Evolutionary conservation across 2,797 vertebrate species (phyloP).

Genomic region (Takifugu rubripes): DNA sequence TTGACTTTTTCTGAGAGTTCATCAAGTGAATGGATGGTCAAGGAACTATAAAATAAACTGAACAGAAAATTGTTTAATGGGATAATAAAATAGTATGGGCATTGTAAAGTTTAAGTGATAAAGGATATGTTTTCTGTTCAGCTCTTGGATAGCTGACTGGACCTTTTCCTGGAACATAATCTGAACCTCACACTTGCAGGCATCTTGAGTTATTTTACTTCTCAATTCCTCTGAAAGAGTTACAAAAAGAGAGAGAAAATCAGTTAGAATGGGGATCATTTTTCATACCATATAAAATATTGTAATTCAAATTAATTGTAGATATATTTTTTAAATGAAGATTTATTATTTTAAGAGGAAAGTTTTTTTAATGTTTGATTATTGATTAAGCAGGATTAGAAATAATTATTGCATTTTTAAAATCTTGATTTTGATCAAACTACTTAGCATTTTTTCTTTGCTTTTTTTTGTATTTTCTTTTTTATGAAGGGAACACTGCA

Average conservation of each 20-base stretch:
- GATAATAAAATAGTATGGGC: background rate
- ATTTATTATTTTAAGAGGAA: too few relatives aligned
- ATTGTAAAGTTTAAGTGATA: conserved; percentile 9
- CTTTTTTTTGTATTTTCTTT: conserved; percentile 1
- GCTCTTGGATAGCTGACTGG: conserved; percentile 80
- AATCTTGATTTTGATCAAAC: conserved; percentile 6
- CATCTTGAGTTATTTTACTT: conserved; percentile 75
- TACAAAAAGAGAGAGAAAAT: background rate
- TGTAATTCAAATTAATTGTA: background rate
- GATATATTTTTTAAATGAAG: too few relatives aligned
- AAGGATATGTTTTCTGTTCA: conserved; percentile 94
- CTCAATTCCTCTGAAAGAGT: conserved; percentile 77
- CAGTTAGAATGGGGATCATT: background rate
- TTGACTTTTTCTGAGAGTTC: conserved; percentile 82
- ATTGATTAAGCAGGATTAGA: conserved; percentile 23
- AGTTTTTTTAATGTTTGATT: too few relatives aligned
- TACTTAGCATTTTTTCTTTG: conserved; percentile 2
- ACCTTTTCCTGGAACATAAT: conserved; percentile 86
- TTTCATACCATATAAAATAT: too few relatives aligned
- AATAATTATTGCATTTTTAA: background rate
- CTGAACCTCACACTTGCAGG: conserved; percentile 90
- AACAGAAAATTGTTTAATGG: background rate
- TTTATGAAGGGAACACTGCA: conserved; percentile 7
- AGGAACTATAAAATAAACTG: conserved; percentile 31
- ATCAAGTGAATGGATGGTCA: conserved; percentile 76